Evolutionary conservation across 2,888 invertebrate genomes (phyloP).

Genomic region (Agrotis puta): DNA sequence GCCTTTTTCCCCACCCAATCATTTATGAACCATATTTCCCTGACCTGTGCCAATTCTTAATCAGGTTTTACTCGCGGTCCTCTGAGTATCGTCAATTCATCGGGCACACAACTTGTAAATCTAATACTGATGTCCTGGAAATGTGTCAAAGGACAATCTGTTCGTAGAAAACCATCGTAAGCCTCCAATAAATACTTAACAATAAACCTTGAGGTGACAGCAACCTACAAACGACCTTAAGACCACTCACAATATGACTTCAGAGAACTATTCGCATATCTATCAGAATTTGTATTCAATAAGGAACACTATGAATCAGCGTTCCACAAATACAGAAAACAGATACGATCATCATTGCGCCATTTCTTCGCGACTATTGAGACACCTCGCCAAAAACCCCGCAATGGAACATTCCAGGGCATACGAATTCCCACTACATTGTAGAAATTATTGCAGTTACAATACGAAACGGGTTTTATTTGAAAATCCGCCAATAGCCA

Average conservation of each 20-base stretch:
- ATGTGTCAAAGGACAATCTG: slow-evolving; percentile 11
- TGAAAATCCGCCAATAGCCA: slow-evolving; percentile 76
- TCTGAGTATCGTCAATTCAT: neutral
- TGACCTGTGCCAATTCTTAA: too few species aligned
- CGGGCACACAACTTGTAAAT: neutral
- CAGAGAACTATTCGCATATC: slow-evolving; percentile 39
- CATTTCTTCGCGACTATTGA: slow-evolving; percentile 34
- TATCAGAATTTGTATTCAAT: slow-evolving; percentile 47
- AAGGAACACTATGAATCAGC: slow-evolving; percentile 43
- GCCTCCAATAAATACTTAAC: slow-evolving; percentile 14
- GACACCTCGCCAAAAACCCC: slow-evolving; percentile 33
- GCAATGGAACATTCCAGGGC: slow-evolving; percentile 37
- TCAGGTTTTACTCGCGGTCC: too few species aligned
- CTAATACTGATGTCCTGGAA: neutral
- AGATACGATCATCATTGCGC: slow-evolving; percentile 41
- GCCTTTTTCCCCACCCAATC: too few species aligned
- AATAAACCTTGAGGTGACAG: slow-evolving; percentile 35
- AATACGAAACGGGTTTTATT: slow-evolving; percentile 63
- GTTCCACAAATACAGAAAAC: slow-evolving; percentile 40
- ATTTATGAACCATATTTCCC: too few species aligned
- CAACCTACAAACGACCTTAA: slow-evolving; percentile 32
- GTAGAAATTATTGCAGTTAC: slow-evolving; percentile 47
- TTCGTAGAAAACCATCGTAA: slow-evolving; percentile 22
- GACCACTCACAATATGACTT: slow-evolving; percentile 19
- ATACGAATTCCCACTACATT: slow-evolving; percentile 39